Conservation (phyloP, 2,113 vertebrate species). For the Lamprotornis superbus region DNA sequence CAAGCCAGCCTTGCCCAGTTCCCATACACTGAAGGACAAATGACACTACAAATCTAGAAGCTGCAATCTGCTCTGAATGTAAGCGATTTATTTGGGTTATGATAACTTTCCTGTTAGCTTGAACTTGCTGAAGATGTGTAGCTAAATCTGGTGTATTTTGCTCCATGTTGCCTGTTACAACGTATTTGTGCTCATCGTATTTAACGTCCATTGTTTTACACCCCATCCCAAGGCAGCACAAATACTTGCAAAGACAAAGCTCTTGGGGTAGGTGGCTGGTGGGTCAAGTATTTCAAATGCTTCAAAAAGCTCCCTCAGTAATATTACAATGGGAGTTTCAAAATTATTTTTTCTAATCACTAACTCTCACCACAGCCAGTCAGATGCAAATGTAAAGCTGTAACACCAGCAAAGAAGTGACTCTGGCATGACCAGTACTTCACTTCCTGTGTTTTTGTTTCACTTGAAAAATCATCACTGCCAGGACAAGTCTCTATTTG, state of each 20-base stretch:
- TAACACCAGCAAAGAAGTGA: neutral
- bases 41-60: neutral
- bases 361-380: neutral
- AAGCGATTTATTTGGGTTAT: neutral
- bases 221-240: neutral
- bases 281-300: neutral
- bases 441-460: constrained; percentile 46
- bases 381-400: neutral
- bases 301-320: neutral
- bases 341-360: neutral
- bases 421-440: neutral
- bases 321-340: neutral
- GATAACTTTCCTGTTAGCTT: neutral
- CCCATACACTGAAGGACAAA: neutral
- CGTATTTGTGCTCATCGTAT: rapidly evolving
- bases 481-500: neutral
- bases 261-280: neutral
- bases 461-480: constrained; percentile 2
- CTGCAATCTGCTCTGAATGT: neutral
- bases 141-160: neutral
- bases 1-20: neutral
- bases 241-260: neutral
- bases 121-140: neutral
- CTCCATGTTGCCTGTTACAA: neutral
- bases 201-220: neutral